These are phyloP conservation scores for Ethmia dodecea DNA, from an alignment of 2,888 invertebrate genomes.

Conservation along the genomic window DNA sequence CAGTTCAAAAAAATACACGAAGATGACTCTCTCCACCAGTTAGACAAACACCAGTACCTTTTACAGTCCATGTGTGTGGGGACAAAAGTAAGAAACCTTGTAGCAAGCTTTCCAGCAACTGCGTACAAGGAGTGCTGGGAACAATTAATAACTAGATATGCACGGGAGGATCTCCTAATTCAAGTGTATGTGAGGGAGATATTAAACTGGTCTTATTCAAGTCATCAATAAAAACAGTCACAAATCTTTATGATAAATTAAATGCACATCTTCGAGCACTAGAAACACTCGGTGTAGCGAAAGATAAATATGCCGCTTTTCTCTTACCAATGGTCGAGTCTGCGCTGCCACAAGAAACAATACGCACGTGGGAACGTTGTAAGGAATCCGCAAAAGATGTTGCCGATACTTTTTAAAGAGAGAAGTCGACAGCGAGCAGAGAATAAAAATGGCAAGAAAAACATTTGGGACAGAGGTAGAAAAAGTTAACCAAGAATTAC, in stretches of 20 bases:
- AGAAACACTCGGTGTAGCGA: slow-evolving; percentile 6
- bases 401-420: slow-evolving; percentile 1
- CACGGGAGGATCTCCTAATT: slow-evolving; percentile 3
- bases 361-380: slow-evolving; percentile 7
- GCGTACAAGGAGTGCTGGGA: not conserved
- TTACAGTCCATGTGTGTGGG: not conserved
- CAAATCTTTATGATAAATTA: slow-evolving; percentile 1
- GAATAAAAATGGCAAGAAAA: not conserved
- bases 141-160: slow-evolving; percentile 3
- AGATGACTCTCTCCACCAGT: not conserved
- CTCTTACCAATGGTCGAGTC: slow-evolving; percentile 14
- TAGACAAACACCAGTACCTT: slow-evolving; percentile 4
- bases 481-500: not conserved
- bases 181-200: slow-evolving; percentile 7
- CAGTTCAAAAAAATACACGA: not conserved
- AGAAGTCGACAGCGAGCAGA: slow-evolving; percentile 10
- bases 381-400: not conserved
- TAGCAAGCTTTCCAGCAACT: slow-evolving; percentile 4
- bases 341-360: slow-evolving; percentile 8
- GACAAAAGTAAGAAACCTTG: not conserved
- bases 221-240: not conserved
- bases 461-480: not conserved
- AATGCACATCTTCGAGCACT: not conserved
- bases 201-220: not conserved
- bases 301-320: slow-evolving; percentile 12